Base-by-base conservation (phyloP, 1,140 invertebrate species). In the Cepaea nemoralis region DNA sequence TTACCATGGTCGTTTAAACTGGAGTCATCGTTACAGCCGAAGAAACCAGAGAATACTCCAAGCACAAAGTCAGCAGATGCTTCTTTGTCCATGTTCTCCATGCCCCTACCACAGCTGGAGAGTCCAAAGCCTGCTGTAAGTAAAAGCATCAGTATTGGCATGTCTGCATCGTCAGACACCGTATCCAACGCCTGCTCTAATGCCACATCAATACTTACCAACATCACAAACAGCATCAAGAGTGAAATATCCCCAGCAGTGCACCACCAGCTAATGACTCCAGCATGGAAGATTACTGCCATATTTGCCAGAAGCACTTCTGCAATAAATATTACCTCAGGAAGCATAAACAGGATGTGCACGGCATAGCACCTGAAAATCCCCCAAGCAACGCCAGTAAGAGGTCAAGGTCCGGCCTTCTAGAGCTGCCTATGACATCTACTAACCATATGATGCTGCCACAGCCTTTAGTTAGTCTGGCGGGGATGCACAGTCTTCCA, bases 301-400 rank as follows among this genome's bases (percentile, higher is more conserved):
- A 92, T 83, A 87, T 91, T 59, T 92, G 91, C 84, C 91, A 90
- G 84, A 91, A 91, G 82, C 90, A 91, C 82, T 92, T 92, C 83
- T 92, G 91, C 80, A 92, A 91, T 85, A 93, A 92, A 86, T 93
- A 93, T 87, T 93, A 93, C 87, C 89, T 94, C 81, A 92, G 93
- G 83, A 93, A 93, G 48, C 94, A 94, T 86, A 93, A 94, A 87
- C 91, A 93, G 83, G 93, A 93, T 85, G 93, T 94, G 63, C 94
- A 94, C 90, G 93, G 94, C 45, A 92, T 92, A 73, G 85, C 78
- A 40, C 85, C 88, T n/a, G 86, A 88, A 63, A 84, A 84, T 73
- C 86, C 88, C 33, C 87, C 90, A 63, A 86, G 88, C 45, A 81
- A 84, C 14, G 83, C 83, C 70, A 85, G 78, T 63, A 88, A 87